Evolutionary conservation across 2,888 invertebrate genomes (phyloP), one percentile per base, ranked within the genome.

Genomic region (Cephalotes varians): DNA sequence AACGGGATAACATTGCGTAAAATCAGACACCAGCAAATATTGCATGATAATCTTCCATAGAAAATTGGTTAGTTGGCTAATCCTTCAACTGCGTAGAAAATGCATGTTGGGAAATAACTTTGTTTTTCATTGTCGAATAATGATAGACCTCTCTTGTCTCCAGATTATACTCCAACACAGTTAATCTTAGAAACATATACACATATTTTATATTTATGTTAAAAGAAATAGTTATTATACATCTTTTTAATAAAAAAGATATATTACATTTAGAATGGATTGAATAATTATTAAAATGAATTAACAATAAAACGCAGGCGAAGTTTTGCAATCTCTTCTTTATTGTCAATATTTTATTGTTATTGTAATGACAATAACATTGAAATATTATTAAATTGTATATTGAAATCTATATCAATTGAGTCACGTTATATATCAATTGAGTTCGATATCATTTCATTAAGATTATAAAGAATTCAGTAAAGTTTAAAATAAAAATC

Each of bases 51-150:
- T 34, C 15, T 21, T 4, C 9, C 12, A 28, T 62, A 25, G 25
- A 74, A 74, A 74, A 25, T 1, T 6, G 10, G 34, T 21, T 49
- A 31, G 60, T 44, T 47, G 58, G 25, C 10, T 40, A 74, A 60
- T 25, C 2, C 5, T 44, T 34, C 15, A 15, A 28, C 12, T 10
- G n/a, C 15, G 58, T 12, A 5, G 15, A 44, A 72, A 60, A 56
- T 44, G 21, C 21, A 73, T 15, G 7, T 60, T 31, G 44, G 5
- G 1, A 47, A 74, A 74, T 60, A 60, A 2, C 6, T 1, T 25
- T 15, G 12, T 3, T 44, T 64, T 64, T 58, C 9, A 31, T n/a
- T 31, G 5, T 1, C 18, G 28, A 47, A 73, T 73, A 28, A 31
- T 60, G 18, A 49, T 47, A 34, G 12, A 28, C n/a, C 18, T 47